phyloP scores from a whole-genome alignment of 2,888 invertebrate species.

The Gibbula magus region DNA sequence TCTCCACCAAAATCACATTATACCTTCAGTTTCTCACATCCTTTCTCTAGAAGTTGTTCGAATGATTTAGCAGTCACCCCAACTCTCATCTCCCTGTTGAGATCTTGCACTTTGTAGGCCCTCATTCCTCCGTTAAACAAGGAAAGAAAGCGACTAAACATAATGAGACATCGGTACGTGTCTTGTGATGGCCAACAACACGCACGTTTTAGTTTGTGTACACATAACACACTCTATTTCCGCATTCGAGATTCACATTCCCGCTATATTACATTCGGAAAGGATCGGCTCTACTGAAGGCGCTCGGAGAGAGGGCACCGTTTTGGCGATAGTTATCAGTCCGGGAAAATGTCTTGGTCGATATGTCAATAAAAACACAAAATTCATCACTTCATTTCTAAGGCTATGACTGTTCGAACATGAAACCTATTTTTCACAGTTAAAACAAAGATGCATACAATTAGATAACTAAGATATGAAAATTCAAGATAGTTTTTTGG shows the following conservation, averaged over 20 bases:
- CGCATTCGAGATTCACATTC: slow-evolving; percentile 7
- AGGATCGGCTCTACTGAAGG: background rate
- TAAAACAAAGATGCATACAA: too few relatives aligned
- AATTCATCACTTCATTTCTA: too few relatives aligned
- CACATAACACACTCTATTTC: background rate
- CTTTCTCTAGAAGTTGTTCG: slow-evolving; percentile 59
- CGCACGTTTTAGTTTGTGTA: background rate
- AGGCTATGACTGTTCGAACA: too few relatives aligned
- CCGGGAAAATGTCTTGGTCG: background rate
- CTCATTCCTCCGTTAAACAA: slow-evolving; percentile 63
- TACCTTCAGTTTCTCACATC: slow-evolving; percentile 63
- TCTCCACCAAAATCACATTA: too few relatives aligned
- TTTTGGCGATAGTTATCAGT: background rate
- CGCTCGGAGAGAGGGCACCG: background rate
- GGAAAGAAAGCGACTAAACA: slow-evolving; percentile 58
- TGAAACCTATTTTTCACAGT: too few relatives aligned
- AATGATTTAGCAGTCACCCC: slow-evolving; percentile 63
- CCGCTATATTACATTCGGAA: slow-evolving; percentile 23
- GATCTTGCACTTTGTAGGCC: slow-evolving; percentile 63
- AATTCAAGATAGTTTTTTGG: too few relatives aligned
- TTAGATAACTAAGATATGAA: too few relatives aligned
- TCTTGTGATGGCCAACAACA: too few relatives aligned
- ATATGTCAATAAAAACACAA: too few relatives aligned
- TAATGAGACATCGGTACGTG: slow-evolving; percentile 18
- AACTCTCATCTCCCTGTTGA: slow-evolving; percentile 49